Base-by-base conservation (phyloP, 2,113 vertebrate species). In the Chroicocephalus ridibundus region DNA sequence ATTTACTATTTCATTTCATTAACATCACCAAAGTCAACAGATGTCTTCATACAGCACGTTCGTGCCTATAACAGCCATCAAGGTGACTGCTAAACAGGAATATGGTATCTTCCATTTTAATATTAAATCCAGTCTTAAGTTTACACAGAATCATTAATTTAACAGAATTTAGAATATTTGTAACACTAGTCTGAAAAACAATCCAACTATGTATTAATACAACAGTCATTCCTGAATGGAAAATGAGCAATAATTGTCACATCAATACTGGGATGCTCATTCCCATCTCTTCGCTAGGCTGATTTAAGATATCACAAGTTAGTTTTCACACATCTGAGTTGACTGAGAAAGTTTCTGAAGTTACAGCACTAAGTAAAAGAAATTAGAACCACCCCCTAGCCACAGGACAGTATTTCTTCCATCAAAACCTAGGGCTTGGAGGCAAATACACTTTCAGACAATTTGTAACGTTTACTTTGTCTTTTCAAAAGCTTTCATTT, bases 231-330 rank as follows among this genome's bases (percentile, higher is more conserved):
- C 49, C 26, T 57, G 29, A 61, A 65, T 12, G 55, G 42, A 57
- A 77, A 78, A 49, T 0, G 8, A 38, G 52, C 16, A 47, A 40
- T 1, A 2, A 44, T 42, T 38, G 51, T 26, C 65, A 40, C 5
- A 2, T 36, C 32, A 40, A 0, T 32, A 62, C 0, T 29, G 34
- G 25, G 44, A 32, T 55, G 49, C 46, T 70, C 27, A 8, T 34
- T 80, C 57, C 75, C 64, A 88, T 17, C 32, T 36, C n/a, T 54
- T 51, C n/a, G 19, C 16, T n/a, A 32, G 18, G 54, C 36, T 52
- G 34, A 76, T 52, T 64, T 60, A 64, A 72, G 57, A 34, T 21
- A 82, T 20, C n/a, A 66, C 29, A 64, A 58, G 18, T 42, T 17
- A 71, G 22, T 36, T 47, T 32, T 64, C 54, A 86, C 6, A 58